Base-by-base conservation (phyloP, 2,888 invertebrate genomes). In the Zygothrica quintamaculata region DNA sequence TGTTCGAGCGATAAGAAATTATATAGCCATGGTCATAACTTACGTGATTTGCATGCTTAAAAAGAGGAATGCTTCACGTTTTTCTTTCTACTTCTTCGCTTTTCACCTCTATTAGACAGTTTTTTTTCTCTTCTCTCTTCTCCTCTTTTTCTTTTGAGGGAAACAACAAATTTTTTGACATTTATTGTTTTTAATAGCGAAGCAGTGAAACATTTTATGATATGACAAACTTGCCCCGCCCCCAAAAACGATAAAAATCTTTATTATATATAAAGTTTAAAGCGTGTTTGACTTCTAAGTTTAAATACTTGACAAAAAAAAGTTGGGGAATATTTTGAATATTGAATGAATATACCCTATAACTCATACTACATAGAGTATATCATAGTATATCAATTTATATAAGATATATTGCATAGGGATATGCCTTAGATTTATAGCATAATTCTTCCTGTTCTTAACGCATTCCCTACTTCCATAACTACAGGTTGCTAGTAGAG, bases 101-200 rank as follows among this genome's bases (percentile, higher is more conserved):
- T 48, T 62, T 65, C 65, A 50, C 56, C 58, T 29, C 13, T 15
- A 56, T 55, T 55, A 44, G 51, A 15, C 43, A 44, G 34, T 44
- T 40, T 43, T n/a, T n/a, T n/a, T n/a, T n/a, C n/a, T n/a, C n/a
- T n/a, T n/a, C n/a, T n/a, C n/a, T n/a, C n/a, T n/a, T n/a, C n/a
- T n/a, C n/a, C n/a, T n/a, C n/a, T n/a, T n/a, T n/a, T n/a, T n/a
- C n/a, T n/a, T n/a, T n/a, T 42, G 33, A 47, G 44, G 67, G 56
- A 68, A 81, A 51, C 81, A 65, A 53, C 62, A 51, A 64, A 61
- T 48, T 68, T 86, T 77, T 88, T 84, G 82, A 86, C 82, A 88
- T 88, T 84, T 88, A 84, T 88, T 84, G 87, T 88, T 84, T 84
- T 79, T 79, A 84, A 84, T 84, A 82, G 71, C 56, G 47, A 37